A percentile compares a stretch with the other conserved stretches of the same genome.
Evolutionary conservation across 1,140 invertebrate species (phyloP).

Genomic region (Pissodes strobi): DNA sequence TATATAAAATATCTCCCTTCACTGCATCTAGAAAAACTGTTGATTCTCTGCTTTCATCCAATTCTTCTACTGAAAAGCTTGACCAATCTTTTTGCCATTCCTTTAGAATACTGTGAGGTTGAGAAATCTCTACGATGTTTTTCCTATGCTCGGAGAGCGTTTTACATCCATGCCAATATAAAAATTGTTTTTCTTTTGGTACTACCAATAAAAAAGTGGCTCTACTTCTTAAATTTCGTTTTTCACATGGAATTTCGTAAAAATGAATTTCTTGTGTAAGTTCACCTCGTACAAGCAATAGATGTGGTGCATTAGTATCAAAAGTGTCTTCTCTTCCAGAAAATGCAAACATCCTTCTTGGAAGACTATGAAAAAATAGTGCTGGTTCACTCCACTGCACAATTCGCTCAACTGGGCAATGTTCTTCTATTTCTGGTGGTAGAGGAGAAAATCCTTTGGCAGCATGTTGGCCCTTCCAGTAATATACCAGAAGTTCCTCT

Average conservation of each 20-base stretch:
- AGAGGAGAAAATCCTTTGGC: constrained; percentile 37
- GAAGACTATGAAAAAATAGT: constrained; percentile 40
- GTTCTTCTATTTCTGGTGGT: constrained; percentile 35
- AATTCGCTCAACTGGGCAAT: constrained; percentile 38
- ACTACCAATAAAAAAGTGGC: constrained; percentile 31
- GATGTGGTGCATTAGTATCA: constrained; percentile 16
- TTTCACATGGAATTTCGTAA: constrained; percentile 37
- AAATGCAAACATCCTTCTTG: constrained; percentile 24
- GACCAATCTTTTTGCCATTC: constrained; percentile 11
- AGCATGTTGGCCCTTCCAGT: constrained; percentile 40
- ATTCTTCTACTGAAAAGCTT: constrained; percentile 13
- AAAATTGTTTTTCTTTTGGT: constrained; percentile 24
- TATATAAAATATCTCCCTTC: constrained; percentile 15
- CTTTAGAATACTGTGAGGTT: constrained; percentile 2
- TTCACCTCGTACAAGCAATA: constrained; percentile 41
- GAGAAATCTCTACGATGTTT: constrained; percentile 1
- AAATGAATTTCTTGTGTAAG: constrained; percentile 40
- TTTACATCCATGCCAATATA: constrained; percentile 33
- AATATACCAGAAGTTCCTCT: constrained; percentile 30
- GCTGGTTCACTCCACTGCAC: constrained; percentile 42
- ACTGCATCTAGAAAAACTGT: constrained; percentile 22
- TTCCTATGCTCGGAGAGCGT: constrained; percentile 9
- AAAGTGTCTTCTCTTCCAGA: constrained; percentile 28
- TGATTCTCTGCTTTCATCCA: constrained; percentile 27
- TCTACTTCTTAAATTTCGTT: constrained; percentile 34